Evolutionary conservation across 2,888 invertebrate genomes (phyloP).

Genomic region (Pseudococcus longispinus): DNA sequence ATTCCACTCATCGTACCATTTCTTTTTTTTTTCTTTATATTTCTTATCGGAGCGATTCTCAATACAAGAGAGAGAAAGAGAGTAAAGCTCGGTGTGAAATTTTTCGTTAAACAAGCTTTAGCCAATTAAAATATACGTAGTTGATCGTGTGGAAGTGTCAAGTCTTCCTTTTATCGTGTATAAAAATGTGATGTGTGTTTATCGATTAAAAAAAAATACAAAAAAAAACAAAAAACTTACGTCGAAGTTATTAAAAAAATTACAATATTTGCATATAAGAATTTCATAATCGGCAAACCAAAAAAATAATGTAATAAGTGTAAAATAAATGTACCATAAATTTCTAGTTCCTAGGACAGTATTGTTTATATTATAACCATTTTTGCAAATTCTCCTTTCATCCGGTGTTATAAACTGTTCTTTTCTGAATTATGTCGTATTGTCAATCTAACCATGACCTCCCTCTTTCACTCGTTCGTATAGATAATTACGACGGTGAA

Average conservation of each 20-base stretch:
- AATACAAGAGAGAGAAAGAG: neutral
- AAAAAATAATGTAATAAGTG: constrained; percentile 32
- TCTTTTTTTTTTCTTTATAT: neutral
- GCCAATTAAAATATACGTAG: constrained; percentile 15
- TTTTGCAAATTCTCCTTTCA: neutral
- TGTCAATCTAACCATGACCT: constrained; percentile 13
- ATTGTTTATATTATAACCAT: constrained; percentile 44
- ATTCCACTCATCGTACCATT: constrained; percentile 54
- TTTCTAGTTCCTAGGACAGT: constrained; percentile 55
- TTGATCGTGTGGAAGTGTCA: constrained; percentile 35
- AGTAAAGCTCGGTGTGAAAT: constrained; percentile 15
- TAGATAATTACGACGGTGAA: neutral
- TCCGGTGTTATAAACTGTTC: neutral
- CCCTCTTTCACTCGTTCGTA: neutral
- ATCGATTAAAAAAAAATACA: constrained; percentile 17
- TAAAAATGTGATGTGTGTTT: constrained; percentile 22
- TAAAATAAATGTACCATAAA: constrained; percentile 49
- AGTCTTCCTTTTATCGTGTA: constrained; percentile 50
- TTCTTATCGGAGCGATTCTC: neutral
- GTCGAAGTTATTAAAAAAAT: neutral
- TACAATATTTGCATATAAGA: neutral
- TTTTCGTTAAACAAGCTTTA: constrained; percentile 9
- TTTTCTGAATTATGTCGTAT: neutral
- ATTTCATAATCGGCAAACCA: constrained; percentile 28
- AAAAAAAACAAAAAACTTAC: neutral